Percentiles rank a stretch among this genome's conserved stretches.
phyloP scores from a whole-genome alignment of 2,888 invertebrate species.

The Sepiola atlantica region DNA sequence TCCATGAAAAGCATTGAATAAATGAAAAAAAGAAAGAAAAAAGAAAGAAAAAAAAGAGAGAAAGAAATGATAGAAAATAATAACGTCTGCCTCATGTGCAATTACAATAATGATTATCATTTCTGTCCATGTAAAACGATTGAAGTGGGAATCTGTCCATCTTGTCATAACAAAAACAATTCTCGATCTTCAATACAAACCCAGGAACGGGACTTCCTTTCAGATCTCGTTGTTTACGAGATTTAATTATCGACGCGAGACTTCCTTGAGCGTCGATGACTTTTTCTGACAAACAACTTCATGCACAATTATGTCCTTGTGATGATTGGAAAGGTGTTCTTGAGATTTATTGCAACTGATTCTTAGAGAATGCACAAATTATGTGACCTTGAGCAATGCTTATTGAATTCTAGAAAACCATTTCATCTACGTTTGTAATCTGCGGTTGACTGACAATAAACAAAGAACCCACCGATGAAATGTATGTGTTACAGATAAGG shows the following conservation, averaged over 20 bases:
- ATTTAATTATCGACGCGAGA: not conserved
- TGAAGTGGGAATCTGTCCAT: constrained; percentile 4
- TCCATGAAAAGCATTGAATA: too few species aligned
- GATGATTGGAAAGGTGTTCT: not conserved
- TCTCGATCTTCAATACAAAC: not conserved
- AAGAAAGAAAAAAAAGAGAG: not conserved
- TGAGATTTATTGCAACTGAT: not conserved
- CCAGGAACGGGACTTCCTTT: not conserved
- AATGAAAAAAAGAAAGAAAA: not conserved
- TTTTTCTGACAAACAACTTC: not conserved
- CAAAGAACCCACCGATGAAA: too few species aligned
- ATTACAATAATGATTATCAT: not conserved
- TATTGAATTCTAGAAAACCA: too few species aligned
- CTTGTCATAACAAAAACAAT: not conserved
- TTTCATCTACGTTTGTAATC: too few species aligned
- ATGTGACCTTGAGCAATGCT: too few species aligned
- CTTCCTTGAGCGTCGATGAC: too few species aligned
- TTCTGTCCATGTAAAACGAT: not conserved
- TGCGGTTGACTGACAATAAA: too few species aligned
- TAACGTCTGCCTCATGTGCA: not conserved
- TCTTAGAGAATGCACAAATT: not conserved
- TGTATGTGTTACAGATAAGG: too few species aligned
- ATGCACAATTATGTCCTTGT: not conserved
- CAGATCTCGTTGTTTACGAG: not conserved
- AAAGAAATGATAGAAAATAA: not conserved